phyloP scores from a whole-genome alignment of 2,888 invertebrate species.

The Seira sanloemensis region DNA sequence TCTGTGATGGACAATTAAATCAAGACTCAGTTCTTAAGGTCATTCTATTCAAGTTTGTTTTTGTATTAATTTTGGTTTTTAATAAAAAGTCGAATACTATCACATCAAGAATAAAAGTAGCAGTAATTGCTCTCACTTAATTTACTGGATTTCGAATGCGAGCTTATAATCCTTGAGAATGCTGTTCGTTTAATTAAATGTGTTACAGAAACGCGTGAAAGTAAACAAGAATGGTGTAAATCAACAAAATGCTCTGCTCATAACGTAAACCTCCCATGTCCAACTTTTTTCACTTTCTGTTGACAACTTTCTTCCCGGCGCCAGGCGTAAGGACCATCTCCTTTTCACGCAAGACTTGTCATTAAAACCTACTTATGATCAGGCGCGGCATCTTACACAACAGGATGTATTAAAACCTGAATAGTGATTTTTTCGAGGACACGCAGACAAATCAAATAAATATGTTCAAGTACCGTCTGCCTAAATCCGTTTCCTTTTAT shows the following conservation, averaged over 20 bases:
- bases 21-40: neutral
- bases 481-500: neutral
- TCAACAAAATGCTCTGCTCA: too few species aligned
- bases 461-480: neutral
- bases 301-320: slow-evolving; percentile 51
- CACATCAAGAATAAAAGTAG: too few species aligned
- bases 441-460: neutral
- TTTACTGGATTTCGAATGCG: too few species aligned
- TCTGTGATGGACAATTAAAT: too few species aligned
- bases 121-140: too few species aligned
- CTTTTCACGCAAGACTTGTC: slow-evolving; percentile 54
- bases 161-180: too few species aligned
- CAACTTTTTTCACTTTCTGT: neutral
- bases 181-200: too few species aligned
- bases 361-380: slow-evolving; percentile 45
- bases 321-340: slow-evolving; percentile 51
- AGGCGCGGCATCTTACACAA: slow-evolving; percentile 21
- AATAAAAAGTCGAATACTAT: too few species aligned
- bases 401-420: neutral
- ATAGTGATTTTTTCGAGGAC: neutral
- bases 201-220: too few species aligned
- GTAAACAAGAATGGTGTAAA: too few species aligned
- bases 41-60: neutral
- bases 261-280: too few species aligned
- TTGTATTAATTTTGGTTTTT: neutral